A percentile compares a stretch with the other conserved stretches of the same genome.
These are phyloP conservation scores for Podargus strigoides DNA, from an alignment of 2,797 vertebrate genomes.

Conservation along the genomic window DNA sequence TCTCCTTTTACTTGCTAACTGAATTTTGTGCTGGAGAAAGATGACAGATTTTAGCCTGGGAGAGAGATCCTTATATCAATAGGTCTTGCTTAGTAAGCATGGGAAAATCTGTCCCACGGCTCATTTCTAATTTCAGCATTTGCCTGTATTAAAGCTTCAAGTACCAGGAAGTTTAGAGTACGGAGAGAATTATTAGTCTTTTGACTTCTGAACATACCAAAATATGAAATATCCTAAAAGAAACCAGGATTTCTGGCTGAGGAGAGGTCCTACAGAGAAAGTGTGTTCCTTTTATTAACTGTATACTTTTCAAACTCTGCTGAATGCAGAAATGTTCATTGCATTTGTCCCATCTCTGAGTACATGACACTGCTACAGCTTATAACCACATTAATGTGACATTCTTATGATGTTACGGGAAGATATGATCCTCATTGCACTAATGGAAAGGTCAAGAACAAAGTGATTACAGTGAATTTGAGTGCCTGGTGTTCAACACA, in stretches of 20 bases:
- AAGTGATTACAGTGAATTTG: not conserved
- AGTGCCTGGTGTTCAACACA: not conserved
- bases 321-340: not conserved
- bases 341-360: not conserved
- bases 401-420: not conserved
- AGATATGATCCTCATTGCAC: not conserved
- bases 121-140: not conserved
- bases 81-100: not conserved
- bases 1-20: not conserved
- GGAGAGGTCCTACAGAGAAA: not conserved
- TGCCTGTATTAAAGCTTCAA: not conserved
- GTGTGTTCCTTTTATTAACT: not conserved
- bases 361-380: not conserved
- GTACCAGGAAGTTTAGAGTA: not conserved
- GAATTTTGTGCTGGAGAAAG: not conserved
- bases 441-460: not conserved
- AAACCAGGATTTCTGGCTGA: not conserved
- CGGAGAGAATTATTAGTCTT: not conserved
- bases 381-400: not conserved
- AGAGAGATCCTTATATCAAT: not conserved
- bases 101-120: not conserved
- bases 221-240: not conserved
- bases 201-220: not conserved
- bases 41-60: not conserved
- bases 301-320: not conserved